Base-by-base conservation (phyloP, 2,113 vertebrate species). In the Pimephales promelas region DNA sequence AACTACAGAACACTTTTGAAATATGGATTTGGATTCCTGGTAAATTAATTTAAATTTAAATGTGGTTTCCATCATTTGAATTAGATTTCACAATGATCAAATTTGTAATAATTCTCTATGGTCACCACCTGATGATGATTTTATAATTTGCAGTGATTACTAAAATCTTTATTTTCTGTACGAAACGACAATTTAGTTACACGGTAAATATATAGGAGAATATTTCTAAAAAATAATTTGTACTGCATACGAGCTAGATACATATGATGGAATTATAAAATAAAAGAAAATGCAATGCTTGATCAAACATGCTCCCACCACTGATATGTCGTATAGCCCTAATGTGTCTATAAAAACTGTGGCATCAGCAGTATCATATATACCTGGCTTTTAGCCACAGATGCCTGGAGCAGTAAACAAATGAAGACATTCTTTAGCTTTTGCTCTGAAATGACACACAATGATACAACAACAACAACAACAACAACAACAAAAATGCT, bases 351-450 rank as follows among this genome's bases (percentile, higher is more conserved):
- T 8, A 75, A 75, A 49, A 52, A 75, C 73, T n/a, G n/a, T 59
- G 59, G 85, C 75, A 84, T 84, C 61, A 84, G 73, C 56, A 61
- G 72, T 81, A 71, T 84, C 75, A 62, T 84, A 77, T 86, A 81
- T 86, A 77, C 22, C 78, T 84, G 82, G 85, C 82, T 76, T 86
- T 62, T 45, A 8, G 52, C 82, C 85, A 86, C 76, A 61, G 70
- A 77, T 54, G 52, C 57, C 82, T 86, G 49, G 24, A 70, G 85
- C 18, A 81, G 59, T 76, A 81, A 84, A 52, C 71, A 86, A 77
- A 81, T 31, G 26, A 84, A 36, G n/a, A 59, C 78, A 72, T 86
- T 84, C 78, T 84, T 84, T 28, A 54, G 61, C 62, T 10, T 43
- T 71, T n/a, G 43, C 77, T 64, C 52, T 70, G 43, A 79, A 79